Evolutionary conservation across 2,888 invertebrate genomes (phyloP), one percentile per base, ranked within the genome.

Genomic region (Schrankia costaestrigalis): DNA sequence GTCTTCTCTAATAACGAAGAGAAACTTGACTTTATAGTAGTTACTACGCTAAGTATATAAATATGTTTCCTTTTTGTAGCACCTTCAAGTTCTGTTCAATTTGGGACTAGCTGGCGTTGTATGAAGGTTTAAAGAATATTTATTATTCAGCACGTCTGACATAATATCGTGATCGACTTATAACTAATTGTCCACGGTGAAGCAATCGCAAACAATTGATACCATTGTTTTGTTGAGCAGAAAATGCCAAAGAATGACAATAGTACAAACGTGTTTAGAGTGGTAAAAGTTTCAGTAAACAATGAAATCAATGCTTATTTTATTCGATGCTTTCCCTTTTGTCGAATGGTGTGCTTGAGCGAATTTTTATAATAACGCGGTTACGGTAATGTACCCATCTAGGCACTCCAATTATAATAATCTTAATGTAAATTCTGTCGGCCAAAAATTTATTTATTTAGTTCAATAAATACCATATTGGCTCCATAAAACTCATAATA

Each of bases 251-350:
- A 58, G 47, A 49, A 65, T 64, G 69, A 77, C 69, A 75, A 76
- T 75, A 62, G 71, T 65, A 45, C 62, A 56, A 67, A 66, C 74
- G 73, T 74, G 74, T 65, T 70, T 68, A 64, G 62, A 70, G 67
- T 63, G 63, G 76, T 71, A 74, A 73, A 75, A 76, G 72, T 72
- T 55, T 64, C 53, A 55, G 43, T 68, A 70, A 73, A 83, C 81
- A 84, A 84, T 80, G 57, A 64, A 52, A 44, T 55, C 61, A 63
- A 71, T 68, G 66, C 66, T 64, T 68, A 69, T 72, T 77, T 69
- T 67, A 76, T 76, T 71, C 66, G 56, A 54, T 65, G 74, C 82
- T 82, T 82, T 82, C 82, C 75, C 75, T 79, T 79, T 72, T 72
- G 61, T 61, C 52, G 36, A 46, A 43, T 50, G 18, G 43, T 55